phyloP scores from a whole-genome alignment of 2,888 invertebrate genomes.

The Polyommatus icarus region DNA sequence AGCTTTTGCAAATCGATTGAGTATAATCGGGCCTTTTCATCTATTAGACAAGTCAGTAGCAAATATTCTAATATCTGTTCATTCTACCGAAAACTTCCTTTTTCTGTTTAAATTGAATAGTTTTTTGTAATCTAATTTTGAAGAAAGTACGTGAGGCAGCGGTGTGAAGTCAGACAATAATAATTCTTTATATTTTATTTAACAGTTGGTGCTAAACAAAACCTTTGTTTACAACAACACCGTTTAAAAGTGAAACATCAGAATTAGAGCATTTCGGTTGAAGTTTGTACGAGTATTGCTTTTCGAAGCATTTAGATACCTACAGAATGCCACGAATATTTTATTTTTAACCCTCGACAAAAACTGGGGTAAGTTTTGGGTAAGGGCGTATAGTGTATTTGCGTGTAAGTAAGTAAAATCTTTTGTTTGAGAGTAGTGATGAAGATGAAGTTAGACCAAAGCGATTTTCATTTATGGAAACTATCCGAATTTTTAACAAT shows the following conservation, averaged over 20 bases:
- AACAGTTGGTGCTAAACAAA: not conserved
- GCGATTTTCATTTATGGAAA: not conserved
- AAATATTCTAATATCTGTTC: conserved; percentile 18
- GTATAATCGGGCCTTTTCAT: not conserved
- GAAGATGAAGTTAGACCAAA: not conserved
- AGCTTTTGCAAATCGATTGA: not conserved
- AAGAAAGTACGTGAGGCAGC: conserved; percentile 14
- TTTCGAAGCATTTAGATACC: no score
- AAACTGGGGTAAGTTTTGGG: no score
- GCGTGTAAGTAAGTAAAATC: no score
- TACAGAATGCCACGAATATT: no score
- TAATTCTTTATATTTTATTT: not conserved
- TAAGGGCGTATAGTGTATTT: no score
- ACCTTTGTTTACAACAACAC: not conserved
- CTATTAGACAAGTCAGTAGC: not conserved
- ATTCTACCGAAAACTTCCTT: conserved; percentile 3
- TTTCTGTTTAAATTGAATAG: conserved; percentile 23
- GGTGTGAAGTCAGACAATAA: conserved; percentile 12
- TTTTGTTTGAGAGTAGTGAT: no score
- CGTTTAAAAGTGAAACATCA: not conserved
- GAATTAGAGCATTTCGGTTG: not conserved
- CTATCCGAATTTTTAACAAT: not conserved
- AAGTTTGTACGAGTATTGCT: no score
- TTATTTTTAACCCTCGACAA: no score
- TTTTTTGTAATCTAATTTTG: conserved; percentile 23